Evolutionary conservation across 2,888 invertebrate genomes (phyloP).

Genomic region (Tiliacea citrago): DNA sequence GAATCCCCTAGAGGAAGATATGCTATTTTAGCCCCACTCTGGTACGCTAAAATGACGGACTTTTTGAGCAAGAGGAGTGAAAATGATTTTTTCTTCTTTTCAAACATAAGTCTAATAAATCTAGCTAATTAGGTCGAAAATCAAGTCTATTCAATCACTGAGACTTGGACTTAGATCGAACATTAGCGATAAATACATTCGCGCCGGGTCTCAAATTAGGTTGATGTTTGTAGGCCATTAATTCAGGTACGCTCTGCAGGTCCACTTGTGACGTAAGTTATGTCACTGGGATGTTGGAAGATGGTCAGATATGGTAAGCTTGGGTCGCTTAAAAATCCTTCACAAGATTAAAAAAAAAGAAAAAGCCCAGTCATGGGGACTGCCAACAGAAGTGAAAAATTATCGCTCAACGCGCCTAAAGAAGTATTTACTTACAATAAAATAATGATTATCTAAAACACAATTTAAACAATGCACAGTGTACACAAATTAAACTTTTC

Average conservation of each 20-base stretch:
- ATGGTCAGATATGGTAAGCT: conserved; percentile 37
- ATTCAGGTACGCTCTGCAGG: conserved; percentile 74
- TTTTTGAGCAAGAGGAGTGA: too few relatives aligned
- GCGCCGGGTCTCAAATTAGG: conserved; percentile 77
- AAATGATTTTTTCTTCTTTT: not conserved
- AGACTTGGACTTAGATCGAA: conserved; percentile 18
- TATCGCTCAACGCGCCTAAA: too few relatives aligned
- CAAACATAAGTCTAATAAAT: not conserved
- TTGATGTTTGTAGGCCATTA: conserved; percentile 82
- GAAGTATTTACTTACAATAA: too few relatives aligned
- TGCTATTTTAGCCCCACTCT: too few relatives aligned
- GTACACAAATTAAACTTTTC: too few relatives aligned
- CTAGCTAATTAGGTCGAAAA: conserved; percentile 15
- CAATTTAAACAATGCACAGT: too few relatives aligned
- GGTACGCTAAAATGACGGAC: too few relatives aligned
- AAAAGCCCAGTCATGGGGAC: too few relatives aligned
- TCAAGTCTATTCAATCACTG: conserved; percentile 51
- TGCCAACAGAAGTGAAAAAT: too few relatives aligned
- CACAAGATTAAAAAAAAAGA: not conserved
- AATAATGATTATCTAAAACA: too few relatives aligned
- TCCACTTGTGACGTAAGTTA: conserved; percentile 78
- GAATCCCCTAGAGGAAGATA: too few relatives aligned
- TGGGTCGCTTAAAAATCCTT: not conserved
- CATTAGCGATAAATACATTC: conserved; percentile 68
- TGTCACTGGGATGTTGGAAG: conserved; percentile 63